These are phyloP conservation scores for Dromaius novaehollandiae DNA, from an alignment of 2,113 vertebrate species.

Conservation along the genomic window DNA sequence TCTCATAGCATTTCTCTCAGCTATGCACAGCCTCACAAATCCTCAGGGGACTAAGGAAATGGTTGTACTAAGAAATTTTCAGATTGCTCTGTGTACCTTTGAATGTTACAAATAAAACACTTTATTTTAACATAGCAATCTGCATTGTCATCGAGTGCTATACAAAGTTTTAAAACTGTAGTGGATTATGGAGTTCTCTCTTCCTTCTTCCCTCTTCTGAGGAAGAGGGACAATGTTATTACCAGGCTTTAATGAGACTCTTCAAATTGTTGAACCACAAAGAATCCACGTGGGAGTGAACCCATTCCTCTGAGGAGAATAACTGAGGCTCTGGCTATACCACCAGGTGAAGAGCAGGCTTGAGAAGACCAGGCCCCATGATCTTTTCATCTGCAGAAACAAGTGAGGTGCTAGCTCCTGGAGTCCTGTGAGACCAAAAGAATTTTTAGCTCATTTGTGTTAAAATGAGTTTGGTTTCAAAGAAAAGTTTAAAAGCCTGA, in stretches of 20 bases:
- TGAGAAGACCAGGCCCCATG: neutral
- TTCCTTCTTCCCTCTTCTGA: neutral
- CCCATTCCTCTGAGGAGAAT: neutral
- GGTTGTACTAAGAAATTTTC: neutral
- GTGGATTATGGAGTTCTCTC: neutral
- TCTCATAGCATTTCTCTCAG: neutral
- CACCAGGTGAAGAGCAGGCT: neutral
- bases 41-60: neutral
- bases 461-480: neutral
- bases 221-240: neutral
- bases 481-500: neutral
- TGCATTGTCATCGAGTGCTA: neutral
- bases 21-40: neutral
- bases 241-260: neutral
- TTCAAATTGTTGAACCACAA: neutral
- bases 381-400: neutral
- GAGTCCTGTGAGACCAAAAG: accelerated
- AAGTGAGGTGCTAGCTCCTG: neutral
- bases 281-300: neutral
- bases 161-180: neutral
- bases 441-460: neutral
- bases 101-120: neutral
- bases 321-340: neutral
- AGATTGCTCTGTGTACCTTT: neutral
- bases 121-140: neutral